phyloP scores from a whole-genome alignment of 2,797 vertebrate species.

The Champsocephalus esox region DNA sequence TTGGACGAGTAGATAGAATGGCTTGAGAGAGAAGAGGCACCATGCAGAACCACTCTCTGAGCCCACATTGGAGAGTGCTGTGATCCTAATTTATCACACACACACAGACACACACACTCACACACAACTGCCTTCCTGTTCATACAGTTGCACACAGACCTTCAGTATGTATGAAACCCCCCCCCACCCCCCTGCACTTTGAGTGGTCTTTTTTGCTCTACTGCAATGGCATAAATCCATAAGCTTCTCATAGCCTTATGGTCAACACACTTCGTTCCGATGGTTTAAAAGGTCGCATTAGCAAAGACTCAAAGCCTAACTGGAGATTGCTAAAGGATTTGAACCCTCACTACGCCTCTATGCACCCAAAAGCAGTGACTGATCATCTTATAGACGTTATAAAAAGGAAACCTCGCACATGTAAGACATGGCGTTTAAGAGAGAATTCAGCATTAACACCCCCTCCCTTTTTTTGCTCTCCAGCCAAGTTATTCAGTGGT shows the following conservation, averaged over 20 bases:
- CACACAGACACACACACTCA: constrained; percentile 25
- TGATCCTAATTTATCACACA: constrained; percentile 48
- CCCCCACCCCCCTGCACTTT: constrained; percentile 62
- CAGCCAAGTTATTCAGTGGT: constrained; percentile 87
- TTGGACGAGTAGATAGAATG: constrained; percentile 36
- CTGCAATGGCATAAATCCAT: constrained; percentile 50
- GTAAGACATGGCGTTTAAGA: constrained; percentile 60
- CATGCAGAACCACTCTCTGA: constrained; percentile 51
- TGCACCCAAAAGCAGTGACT: constrained; percentile 69
- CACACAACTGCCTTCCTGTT: constrained; percentile 69
- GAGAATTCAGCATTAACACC: constrained; percentile 65
- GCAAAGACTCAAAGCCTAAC: constrained; percentile 49
- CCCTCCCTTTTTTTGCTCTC: constrained; percentile 45
- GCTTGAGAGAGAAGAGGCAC: constrained; percentile 53
- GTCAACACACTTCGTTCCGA: constrained; percentile 28
- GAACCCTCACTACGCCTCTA: constrained; percentile 64
- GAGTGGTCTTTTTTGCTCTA: constrained; percentile 61
- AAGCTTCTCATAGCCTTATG: constrained; percentile 32
- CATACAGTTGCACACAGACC: constrained; percentile 70
- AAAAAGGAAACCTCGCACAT: constrained; percentile 40
- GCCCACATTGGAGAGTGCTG: constrained; percentile 50
- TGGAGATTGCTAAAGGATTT: constrained; percentile 53
- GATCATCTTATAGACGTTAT: constrained; percentile 41
- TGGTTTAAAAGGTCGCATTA: constrained; percentile 52
- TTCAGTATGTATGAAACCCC: constrained; percentile 57